Conservation (phyloP, 2,113 vertebrate genomes). For the Phycodurus eques region DNA sequence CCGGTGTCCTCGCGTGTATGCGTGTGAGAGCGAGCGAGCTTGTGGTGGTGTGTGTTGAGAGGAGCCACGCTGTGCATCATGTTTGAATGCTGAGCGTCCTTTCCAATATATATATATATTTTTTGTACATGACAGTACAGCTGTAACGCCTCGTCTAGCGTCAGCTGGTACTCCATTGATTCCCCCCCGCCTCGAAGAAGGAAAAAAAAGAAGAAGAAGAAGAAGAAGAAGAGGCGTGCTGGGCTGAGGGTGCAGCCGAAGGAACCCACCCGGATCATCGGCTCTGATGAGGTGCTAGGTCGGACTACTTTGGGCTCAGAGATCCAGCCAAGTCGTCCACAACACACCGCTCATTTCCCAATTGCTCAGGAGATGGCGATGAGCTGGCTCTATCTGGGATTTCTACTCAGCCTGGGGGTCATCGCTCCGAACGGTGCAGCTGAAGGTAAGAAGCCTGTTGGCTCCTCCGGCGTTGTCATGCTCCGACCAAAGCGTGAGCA, state of each 20-base stretch:
- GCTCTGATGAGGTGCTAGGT: slow-evolving; percentile 71
- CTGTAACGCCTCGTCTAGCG: slow-evolving; percentile 56
- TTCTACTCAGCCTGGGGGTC: slow-evolving; percentile 65
- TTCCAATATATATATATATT: slow-evolving; percentile 27
- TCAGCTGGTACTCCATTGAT: slow-evolving; percentile 43
- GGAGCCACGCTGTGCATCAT: slow-evolving; percentile 57
- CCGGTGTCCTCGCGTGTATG: slow-evolving; percentile 19
- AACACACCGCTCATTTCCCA: slow-evolving; percentile 40
- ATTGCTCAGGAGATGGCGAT: slow-evolving; percentile 72
- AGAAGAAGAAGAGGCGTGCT: slow-evolving; percentile 22
- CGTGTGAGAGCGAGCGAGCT: slow-evolving; percentile 4
- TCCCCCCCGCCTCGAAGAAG: slow-evolving; percentile 6
- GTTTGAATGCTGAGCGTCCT: slow-evolving; percentile 61
- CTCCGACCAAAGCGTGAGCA: slow-evolving; percentile 31
- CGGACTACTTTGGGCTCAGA: slow-evolving; percentile 43
- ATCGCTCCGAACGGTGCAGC: slow-evolving; percentile 56
- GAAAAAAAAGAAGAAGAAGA: slow-evolving; percentile 8
- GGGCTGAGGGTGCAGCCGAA: slow-evolving; percentile 51
- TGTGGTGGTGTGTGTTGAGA: slow-evolving; percentile 24
- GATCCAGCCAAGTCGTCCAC: slow-evolving; percentile 57
- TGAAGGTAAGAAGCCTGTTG: slow-evolving; percentile 70
- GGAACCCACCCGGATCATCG: slow-evolving; percentile 53
- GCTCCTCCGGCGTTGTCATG: slow-evolving; percentile 50
- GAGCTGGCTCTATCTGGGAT: slow-evolving; percentile 70
- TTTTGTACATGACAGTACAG: slow-evolving; percentile 55